Evolutionary conservation across 2,888 invertebrate species (phyloP), one percentile per base, ranked within the genome.

Genomic region (Eilema caniola): DNA sequence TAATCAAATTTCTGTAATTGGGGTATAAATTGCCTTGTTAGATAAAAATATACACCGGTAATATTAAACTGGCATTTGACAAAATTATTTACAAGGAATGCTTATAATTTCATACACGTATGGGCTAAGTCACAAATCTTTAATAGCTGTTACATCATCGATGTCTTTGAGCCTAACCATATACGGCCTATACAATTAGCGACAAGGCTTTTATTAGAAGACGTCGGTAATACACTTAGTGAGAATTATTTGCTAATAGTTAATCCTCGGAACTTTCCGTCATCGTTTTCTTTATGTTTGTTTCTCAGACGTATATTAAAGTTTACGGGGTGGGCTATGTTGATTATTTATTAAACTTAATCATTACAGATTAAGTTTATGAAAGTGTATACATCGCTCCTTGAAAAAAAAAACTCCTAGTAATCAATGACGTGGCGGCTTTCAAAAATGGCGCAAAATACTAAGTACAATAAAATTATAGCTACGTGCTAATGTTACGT

Each of bases 211-310:
- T 28, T 31, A 28, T 25, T 53, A n/a, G 53, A 53, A 53, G 64
- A 53, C n/a, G 23, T 56, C 53, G 64, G 47, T 53, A 64, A 64
- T 64, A 64, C 28, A 53, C 23, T 64, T 56, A 64, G 31, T 23
- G 64, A 56, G 31, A 56, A 53, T 24, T 41, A n/a, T 24, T 62
- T 24, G 47, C 47, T n/a, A n/a, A 16, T 41, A 24, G 37, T 62
- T 62, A 62, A 37, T 41, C 25, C 41, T 62, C 25, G 62, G 41
- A 25, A 41, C 20, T 62, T 41, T 41, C 41, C 41, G 20, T 20
- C 0, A 41, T 20, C 25, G 41, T 10, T 33, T 33, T 24, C 4
- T 62, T 62, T 62, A 7, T 24, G 62, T 10, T 31, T 62, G 14
- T 62, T n/a, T 33, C 23, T 62, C 33, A 37, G 20, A 62, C 14